phyloP scores from a whole-genome alignment of 1,140 invertebrate species.

The Aphis gossypii region DNA sequence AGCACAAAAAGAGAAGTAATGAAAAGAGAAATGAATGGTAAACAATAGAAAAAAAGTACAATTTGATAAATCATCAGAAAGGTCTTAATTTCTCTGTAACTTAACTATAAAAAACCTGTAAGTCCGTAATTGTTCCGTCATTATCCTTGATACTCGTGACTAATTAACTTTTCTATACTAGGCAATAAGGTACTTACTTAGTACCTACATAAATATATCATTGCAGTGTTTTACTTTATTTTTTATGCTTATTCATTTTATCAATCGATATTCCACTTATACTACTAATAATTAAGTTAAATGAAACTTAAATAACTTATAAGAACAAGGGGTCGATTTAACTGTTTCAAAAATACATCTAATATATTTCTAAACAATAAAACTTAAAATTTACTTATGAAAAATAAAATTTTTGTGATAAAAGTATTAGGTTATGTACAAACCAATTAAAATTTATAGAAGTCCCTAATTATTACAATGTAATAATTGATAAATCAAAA shows the following conservation, averaged over 20 bases:
- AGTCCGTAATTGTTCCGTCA: not conserved
- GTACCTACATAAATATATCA: not conserved
- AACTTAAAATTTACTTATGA: too few relatives aligned
- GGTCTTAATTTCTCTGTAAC: conserved; percentile 2
- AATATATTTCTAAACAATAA: too few relatives aligned
- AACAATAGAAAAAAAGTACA: conserved; percentile 15
- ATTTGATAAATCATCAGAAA: conserved; percentile 30
- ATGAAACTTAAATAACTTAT: not conserved
- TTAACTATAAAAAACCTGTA: not conserved
- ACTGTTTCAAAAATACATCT: too few relatives aligned
- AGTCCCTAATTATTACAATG: too few relatives aligned
- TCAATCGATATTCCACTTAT: not conserved
- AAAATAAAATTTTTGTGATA: too few relatives aligned
- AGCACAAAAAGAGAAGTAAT: conserved; percentile 36
- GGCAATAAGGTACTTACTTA: too few relatives aligned
- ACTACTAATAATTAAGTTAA: too few relatives aligned
- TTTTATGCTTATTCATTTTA: not conserved
- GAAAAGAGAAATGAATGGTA: conserved; percentile 4
- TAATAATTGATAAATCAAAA: too few relatives aligned
- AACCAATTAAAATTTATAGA: too few relatives aligned
- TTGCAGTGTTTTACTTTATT: not conserved
- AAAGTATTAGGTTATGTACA: too few relatives aligned
- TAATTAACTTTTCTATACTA: not conserved
- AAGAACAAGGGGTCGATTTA: not conserved
- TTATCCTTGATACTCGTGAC: not conserved